Base-by-base conservation (phyloP, 2,888 invertebrate species). In the Drosophila ezoana region DNA sequence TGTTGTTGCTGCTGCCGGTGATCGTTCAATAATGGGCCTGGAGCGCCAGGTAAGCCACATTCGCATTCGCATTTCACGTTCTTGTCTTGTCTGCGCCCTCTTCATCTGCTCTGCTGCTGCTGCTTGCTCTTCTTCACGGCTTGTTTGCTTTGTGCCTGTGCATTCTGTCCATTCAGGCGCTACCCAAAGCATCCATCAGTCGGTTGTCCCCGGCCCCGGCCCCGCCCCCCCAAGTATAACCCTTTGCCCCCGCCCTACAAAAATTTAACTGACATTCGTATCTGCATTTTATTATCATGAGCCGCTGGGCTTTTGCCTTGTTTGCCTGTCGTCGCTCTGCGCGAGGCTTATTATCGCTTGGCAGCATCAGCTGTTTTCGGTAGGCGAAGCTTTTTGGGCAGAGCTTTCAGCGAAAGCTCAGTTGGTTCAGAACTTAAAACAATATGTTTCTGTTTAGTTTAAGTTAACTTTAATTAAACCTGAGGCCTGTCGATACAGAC, bases 11-110 rank as follows among this genome's bases (percentile, higher is more conserved):
- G 38, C 44, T 48, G 44, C 23, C 44, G 70, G 10, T 67, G 79
- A 79, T 79, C 79, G 77, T 79, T 81, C 81, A 81, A 81, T 81
- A 76, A 78, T 69, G 82, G 76, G 56, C 79, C 75, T 69, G 76
- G 71, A 83, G 83, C 83, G 83, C 83, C 86, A 83, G 86, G 83
- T 83, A 83, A 86, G 69, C 87, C 82, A 64, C 81, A 80, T 75
- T 66, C 60, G 32, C 35, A 53, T 48, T 59, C 72, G 54, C 70
- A 49, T 59, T 52, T 58, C 38, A 38, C 56, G 52, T 62, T 45
- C 49, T 54, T 40, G 65, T 69, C 65, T 56, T 49, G 51, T 59
- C 48, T 58, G 48, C 63, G 67, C 38, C 73, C 60, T 69, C 64
- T 69, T 70, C 45, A 65, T 65, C 54, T 76, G 40, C 48, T 53